A percentile compares a stretch with the other conserved stretches of the same genome.
These are phyloP conservation scores for Lasioglossum pauxillum DNA, from an alignment of 2,888 invertebrate species.

Conservation along the genomic window DNA sequence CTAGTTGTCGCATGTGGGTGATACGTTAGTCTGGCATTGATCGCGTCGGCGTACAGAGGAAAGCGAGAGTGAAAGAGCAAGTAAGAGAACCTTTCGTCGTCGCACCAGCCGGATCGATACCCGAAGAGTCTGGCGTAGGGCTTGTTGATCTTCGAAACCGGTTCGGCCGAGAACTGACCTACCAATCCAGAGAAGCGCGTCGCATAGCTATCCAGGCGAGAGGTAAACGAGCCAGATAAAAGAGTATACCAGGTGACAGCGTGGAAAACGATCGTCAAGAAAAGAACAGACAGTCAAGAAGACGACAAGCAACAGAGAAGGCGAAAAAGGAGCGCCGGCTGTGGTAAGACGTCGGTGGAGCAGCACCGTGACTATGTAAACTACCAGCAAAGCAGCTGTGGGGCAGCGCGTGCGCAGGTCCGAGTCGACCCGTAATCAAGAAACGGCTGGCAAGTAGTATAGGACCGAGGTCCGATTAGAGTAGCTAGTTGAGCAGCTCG, in stretches of 20 bases:
- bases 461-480: background rate
- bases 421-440: slow-evolving; percentile 20
- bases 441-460: background rate
- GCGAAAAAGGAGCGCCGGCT: slow-evolving; percentile 29
- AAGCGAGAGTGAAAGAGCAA: background rate
- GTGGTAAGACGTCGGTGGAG: slow-evolving; percentile 45
- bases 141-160: slow-evolving; percentile 29
- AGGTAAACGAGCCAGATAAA: background rate
- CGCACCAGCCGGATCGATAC: background rate
- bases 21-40: background rate
- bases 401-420: slow-evolving; percentile 66
- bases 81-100: background rate
- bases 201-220: background rate
- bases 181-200: background rate
- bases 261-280: background rate
- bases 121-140: background rate
- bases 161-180: slow-evolving; percentile 15
- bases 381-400: slow-evolving; percentile 48
- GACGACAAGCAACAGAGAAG: background rate
- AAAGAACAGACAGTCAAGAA: background rate
- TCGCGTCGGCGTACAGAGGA: background rate
- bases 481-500: background rate
- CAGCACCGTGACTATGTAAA: slow-evolving; percentile 70
- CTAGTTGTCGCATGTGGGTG: background rate
- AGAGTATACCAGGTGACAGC: background rate